Base-by-base conservation (phyloP, 1,140 invertebrate genomes). In the Diorhabda sublineata region DNA sequence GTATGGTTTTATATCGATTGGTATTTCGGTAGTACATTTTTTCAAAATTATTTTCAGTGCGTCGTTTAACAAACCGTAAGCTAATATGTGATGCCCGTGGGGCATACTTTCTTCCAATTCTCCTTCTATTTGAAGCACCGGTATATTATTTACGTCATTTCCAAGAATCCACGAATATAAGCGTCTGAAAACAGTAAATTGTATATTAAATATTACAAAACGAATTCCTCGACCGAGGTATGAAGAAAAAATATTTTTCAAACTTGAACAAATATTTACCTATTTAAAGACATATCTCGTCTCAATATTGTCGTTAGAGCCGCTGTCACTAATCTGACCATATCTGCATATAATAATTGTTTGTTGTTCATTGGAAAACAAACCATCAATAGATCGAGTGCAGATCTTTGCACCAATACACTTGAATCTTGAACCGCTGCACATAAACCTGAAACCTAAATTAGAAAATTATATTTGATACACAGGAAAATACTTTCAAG, bases 281-380 rank as follows among this genome's bases (percentile, higher is more conserved):
- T 87, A 81, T 97, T 98, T 9, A 98, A 84, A 59, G 94, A 96
- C 91, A 96, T 95, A 79, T 98, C 96, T 72, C 96, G 85, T 59
- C 95, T 81, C 7, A 98, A 82, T 69, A 98, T 90, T 2, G 96
- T 94, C 47, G 89, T 88, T 64, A 97, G 81, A 44, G 91, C 91
- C 67, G 94, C 88, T 42, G 90, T 92, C 2, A 95, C 87, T 63
- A 98, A 82, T 63, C 87, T 85, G 5, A 92, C 87, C 85, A 94
- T 88, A 80, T 96, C 92, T 4, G 86, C 82, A 72, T 88, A 85
- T 2, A 87, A 84, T 42, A 96, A 83, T 78, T 94, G 91, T 70
- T 87, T 89, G 67, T 90, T 91, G 77, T 96, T 91, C 82, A 97
- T 89, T 26, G 95, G 95, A 80, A 97, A 95, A 41, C 92, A 93